Evolutionary conservation across 2,888 invertebrate genomes (phyloP).

Genomic region (Scaptomyza parva): DNA sequence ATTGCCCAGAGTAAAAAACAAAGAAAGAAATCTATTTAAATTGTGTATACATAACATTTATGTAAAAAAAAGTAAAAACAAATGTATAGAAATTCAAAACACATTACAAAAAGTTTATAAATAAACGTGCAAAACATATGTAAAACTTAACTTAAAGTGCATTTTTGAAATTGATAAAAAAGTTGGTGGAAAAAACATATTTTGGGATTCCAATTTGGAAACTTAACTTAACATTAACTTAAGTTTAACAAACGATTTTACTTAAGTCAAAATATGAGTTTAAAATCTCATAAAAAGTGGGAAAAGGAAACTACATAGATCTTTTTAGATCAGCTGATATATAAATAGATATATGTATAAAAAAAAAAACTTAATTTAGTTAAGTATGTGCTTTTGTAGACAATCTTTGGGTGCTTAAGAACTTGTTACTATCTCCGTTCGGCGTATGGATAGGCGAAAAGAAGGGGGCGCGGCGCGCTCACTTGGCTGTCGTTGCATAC

Average conservation of each 20-base stretch:
- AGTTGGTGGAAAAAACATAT: background rate
- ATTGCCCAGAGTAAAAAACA: background rate
- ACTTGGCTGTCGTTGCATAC: conserved; percentile 79
- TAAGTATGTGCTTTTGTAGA: conserved; percentile 29
- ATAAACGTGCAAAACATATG: conserved; percentile 57
- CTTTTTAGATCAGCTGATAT: background rate
- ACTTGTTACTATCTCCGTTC: conserved; percentile 2
- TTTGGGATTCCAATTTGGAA: background rate
- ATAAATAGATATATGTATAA: background rate
- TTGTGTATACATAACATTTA: conserved; percentile 33
- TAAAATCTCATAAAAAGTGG: background rate
- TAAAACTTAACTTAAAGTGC: conserved; percentile 29
- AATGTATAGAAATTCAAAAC: conserved; percentile 35
- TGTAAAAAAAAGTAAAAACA: conserved; percentile 23
- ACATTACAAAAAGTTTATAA: conserved; percentile 34
- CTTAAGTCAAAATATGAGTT: background rate
- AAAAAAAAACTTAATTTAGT: conserved; percentile 1
- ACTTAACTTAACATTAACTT: background rate
- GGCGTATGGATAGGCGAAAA: background rate
- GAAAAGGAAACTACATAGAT: background rate
- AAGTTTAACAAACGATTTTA: background rate
- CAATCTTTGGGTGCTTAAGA: conserved; percentile 57
- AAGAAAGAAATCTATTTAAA: conserved; percentile 10
- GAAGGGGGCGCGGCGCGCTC: conserved; percentile 18
- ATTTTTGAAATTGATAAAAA: conserved; percentile 11